Conservation (phyloP, 2,797 vertebrate species). For the Scyliorhinus canicula region DNA sequence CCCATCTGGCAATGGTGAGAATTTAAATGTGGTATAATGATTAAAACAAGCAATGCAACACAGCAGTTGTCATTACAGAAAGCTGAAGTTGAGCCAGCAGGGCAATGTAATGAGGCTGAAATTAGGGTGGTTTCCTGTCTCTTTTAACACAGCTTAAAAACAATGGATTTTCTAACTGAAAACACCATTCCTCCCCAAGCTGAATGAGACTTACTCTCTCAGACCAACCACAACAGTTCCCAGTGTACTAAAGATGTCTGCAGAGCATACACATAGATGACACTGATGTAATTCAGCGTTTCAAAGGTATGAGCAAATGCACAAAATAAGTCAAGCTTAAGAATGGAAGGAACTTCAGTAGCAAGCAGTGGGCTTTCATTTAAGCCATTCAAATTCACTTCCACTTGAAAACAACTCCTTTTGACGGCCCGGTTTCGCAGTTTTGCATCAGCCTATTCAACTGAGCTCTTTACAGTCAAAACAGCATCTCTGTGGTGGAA, state of each 20-base stretch:
- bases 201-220: slow-evolving; percentile 46
- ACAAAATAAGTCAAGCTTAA: not conserved
- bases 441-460: not conserved
- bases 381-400: not conserved
- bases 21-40: slow-evolving; percentile 23
- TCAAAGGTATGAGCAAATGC: not conserved
- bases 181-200: slow-evolving; percentile 52
- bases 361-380: not conserved
- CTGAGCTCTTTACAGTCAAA: not conserved
- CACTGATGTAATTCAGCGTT: no score
- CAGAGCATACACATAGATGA: no score
- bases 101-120: slow-evolving; percentile 53
- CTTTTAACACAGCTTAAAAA: slow-evolving; percentile 57
- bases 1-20: slow-evolving; percentile 32
- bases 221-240: slow-evolving; percentile 39
- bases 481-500: not conserved
- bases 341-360: not conserved
- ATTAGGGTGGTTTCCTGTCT: slow-evolving; percentile 53
- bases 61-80: slow-evolving; percentile 37
- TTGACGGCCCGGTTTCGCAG: not conserved
- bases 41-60: slow-evolving; percentile 32
- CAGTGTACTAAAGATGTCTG: not conserved
- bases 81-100: slow-evolving; percentile 49
- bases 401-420: not conserved
- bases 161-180: slow-evolving; percentile 51